Evolutionary conservation across 2,888 invertebrate genomes (phyloP), one percentile per base, ranked within the genome.

Genomic region (Parthenolecanium corni): DNA sequence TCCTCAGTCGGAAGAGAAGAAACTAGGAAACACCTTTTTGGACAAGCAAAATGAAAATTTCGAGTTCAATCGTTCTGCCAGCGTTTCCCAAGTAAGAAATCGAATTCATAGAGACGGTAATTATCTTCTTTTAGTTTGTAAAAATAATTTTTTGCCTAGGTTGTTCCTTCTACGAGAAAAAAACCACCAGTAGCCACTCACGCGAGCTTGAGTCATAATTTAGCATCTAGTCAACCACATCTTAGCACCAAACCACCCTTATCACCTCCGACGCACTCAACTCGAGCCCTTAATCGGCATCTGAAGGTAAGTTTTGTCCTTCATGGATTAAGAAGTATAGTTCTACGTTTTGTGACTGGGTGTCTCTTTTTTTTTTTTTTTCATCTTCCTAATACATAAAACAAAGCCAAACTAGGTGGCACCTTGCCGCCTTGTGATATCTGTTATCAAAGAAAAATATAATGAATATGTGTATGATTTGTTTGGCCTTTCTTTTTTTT

Each of bases 231-330:
- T 25, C 66, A 64, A 16, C 64, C 66, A 20, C 64, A 64, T 53
- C 57, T 79, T 18, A 72, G 74, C 23, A 69, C 75, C 9, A 83
- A 83, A 70, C 82, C 82, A 21, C 83, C 83, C 0, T 79, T 82
- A 64, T 82, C 83, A 25, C 82, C 83, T 1, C 80, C 81, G 16
- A 66, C 38, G n/a, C 38, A 61, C 31, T 24, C 47, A 6, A 31
- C 5, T 31, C 31, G 31, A 6, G 31, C 31, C 5, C n/a, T n/a
- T n/a, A 6, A 31, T 31, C 31, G 31, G 23, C 61, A 49, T 23
- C 21, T 18, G 1, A 61, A 49, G 21, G 61, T 61, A 18, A 61
- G 54, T n/a, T n/a, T 11, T n/a, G n/a, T 16, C n/a, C n/a, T n/a
- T n/a, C n/a, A n/a, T n/a, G n/a, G n/a, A n/a, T n/a, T n/a, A n/a